Base-by-base conservation (phyloP, 2,888 invertebrate genomes). In the Meta bourneti region DNA sequence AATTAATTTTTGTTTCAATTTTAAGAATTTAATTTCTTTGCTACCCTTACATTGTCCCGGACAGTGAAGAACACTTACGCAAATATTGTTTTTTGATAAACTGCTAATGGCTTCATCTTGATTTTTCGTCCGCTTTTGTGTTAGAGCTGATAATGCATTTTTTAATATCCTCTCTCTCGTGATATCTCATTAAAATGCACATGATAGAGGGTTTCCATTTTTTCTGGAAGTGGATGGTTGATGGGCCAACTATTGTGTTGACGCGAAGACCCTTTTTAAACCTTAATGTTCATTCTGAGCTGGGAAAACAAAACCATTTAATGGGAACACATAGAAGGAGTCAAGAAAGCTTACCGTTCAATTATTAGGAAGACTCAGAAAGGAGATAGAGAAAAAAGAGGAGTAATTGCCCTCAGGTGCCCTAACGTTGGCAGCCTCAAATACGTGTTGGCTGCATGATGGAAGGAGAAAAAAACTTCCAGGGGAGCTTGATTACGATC, bases 381-480 rank as follows among this genome's bases (percentile, higher is more conserved):
- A 52, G 49, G 20, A 54, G 61, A 88, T 74, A 77, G n/a, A 74
- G 61, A 34, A 48, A 61, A 61, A 61, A n/a, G 13, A 34, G 13
- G 61, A 61, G 75, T 88, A 88, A 88, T 88, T 80, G 81, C 69
- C 48, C 87, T 71, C 88, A 88, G 88, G 80, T 88, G 74, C 70
- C 34, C 69, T 77, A 86, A 86, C 52, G 34, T 72, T 16, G 72
- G 80, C 80, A n/a, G 48, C 34, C 20, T 52, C 48, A 85, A 85
- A 85, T 52, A 69, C 78, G 70, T 79, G 78, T 71, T 16, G 49
- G 48, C 11, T 11, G 72, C 80, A 6, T 20, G n/a, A 51, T 34
- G 34, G 34, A 49, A 48, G 49, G 70, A 69, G 72, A 87, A 84
- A 84, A 51, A 69, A 78, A 70, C 20, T 71, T 81, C 75, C 69